phyloP scores from a whole-genome alignment of 1,140 invertebrate genomes.

The Phortica variegata region DNA sequence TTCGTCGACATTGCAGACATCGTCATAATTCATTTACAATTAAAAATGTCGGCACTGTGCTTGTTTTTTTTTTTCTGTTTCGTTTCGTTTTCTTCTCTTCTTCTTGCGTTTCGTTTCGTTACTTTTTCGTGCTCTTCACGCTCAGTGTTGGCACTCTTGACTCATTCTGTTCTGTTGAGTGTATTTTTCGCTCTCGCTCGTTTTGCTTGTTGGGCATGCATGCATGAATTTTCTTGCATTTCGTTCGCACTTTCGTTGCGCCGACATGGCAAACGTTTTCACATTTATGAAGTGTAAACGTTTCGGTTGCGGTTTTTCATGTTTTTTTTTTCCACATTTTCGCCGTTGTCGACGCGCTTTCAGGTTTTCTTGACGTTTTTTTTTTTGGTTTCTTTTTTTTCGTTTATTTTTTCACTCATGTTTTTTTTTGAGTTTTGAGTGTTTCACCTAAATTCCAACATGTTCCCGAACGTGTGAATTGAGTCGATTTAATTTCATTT shows the following conservation, averaged over 20 bases:
- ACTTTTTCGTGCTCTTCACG: background rate
- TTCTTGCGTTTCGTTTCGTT: slow-evolving; percentile 6
- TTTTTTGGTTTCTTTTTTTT: slow-evolving; percentile 4
- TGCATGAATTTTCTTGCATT: background rate
- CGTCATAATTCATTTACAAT: slow-evolving; percentile 57
- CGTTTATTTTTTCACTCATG: background rate
- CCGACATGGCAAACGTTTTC: slow-evolving; percentile 22
- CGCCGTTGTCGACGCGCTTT: slow-evolving; percentile 48
- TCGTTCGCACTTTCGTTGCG: slow-evolving; percentile 2
- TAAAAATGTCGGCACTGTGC: slow-evolving; percentile 55
- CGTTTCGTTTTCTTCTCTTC: background rate
- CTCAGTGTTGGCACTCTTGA: background rate
- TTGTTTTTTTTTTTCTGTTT: slow-evolving; percentile 9
- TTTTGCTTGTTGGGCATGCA: too few relatives aligned
- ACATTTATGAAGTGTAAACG: slow-evolving; percentile 56
- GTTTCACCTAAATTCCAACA: too few relatives aligned
- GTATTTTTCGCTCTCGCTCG: background rate
- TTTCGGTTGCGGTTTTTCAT: slow-evolving; percentile 54
- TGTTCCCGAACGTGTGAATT: too few relatives aligned
- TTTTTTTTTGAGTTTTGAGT: background rate
- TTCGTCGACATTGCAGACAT: slow-evolving; percentile 18
- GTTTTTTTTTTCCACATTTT: slow-evolving; percentile 43
- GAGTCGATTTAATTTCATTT: too few relatives aligned
- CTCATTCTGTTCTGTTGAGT: background rate
- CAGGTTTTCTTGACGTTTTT: slow-evolving; percentile 34